These are phyloP conservation scores for Drosophila kambysellisi DNA, from an alignment of 2,888 invertebrate genomes.

Conservation along the genomic window DNA sequence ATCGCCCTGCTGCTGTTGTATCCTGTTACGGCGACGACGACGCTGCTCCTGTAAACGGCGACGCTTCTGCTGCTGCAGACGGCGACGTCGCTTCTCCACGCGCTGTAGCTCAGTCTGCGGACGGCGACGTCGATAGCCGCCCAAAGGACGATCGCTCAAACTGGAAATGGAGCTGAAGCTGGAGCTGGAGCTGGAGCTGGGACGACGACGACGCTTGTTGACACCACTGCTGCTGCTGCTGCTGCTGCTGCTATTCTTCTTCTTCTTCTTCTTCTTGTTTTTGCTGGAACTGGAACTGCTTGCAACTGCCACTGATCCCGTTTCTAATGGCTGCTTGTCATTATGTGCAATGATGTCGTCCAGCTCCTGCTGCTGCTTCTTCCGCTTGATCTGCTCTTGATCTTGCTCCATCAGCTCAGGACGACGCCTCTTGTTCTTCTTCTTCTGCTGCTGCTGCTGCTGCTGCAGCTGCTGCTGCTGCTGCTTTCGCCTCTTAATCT, in stretches of 20 bases:
- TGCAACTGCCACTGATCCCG: not conserved
- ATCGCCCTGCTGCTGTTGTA: slow-evolving; percentile 31
- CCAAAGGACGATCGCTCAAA: slow-evolving; percentile 30
- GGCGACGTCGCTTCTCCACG: slow-evolving; percentile 47
- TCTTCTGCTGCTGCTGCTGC: slow-evolving; percentile 25
- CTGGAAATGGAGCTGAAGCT: slow-evolving; percentile 6
- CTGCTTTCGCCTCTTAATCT: slow-evolving; percentile 29
- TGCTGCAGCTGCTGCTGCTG: slow-evolving; percentile 24
- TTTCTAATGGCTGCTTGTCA: slow-evolving; percentile 20
- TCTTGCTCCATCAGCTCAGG: slow-evolving; percentile 12
- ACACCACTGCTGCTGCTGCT: slow-evolving; percentile 15
- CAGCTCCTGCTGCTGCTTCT: slow-evolving; percentile 12
- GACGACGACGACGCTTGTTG: slow-evolving; percentile 48
- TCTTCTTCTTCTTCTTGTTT: slow-evolving; percentile 36
- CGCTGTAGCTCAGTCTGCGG: slow-evolving; percentile 36
- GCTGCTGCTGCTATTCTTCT: slow-evolving; percentile 18
- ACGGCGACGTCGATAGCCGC: slow-evolving; percentile 66
- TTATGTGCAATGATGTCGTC: not conserved
- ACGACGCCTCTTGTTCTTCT: slow-evolving; percentile 27
- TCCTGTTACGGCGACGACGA: slow-evolving; percentile 61
- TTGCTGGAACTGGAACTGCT: slow-evolving; percentile 13
- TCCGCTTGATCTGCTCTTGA: slow-evolving; percentile 15
- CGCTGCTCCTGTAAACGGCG: slow-evolving; percentile 48
- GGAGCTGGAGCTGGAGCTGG: slow-evolving; percentile 19
- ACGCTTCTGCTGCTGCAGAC: slow-evolving; percentile 51